Conservation (phyloP, 2,797 vertebrate species). For the Tokudaia muenninki region DNA sequence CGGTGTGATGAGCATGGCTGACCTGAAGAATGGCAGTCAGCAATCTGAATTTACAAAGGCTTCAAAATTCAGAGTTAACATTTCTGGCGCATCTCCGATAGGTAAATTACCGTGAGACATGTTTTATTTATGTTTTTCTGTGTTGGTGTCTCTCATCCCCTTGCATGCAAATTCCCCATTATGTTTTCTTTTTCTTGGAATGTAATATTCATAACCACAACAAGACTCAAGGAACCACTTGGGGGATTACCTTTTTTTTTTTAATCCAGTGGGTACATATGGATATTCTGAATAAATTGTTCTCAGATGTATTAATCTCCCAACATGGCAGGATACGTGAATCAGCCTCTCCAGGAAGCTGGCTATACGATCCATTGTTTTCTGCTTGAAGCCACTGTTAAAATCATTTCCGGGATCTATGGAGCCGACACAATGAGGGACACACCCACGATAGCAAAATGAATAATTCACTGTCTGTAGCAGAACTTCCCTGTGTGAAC, state of each 20-base stretch:
- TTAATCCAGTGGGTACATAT: not conserved
- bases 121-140: constrained; percentile 58
- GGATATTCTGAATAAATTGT: not conserved
- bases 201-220: constrained; percentile 20
- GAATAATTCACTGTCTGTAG: not conserved
- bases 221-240: not conserved
- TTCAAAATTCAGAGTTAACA: not conserved
- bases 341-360: not conserved
- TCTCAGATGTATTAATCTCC: not conserved
- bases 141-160: not conserved
- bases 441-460: not conserved
- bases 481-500: not conserved
- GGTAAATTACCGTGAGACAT: not conserved
- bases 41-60: not conserved
- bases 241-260: not conserved
- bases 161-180: constrained; percentile 3
- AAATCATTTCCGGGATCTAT: not conserved
- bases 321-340: no score
- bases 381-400: not conserved
- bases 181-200: constrained; percentile 5
- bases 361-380: not conserved
- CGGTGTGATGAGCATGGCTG: not conserved
- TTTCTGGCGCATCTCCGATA: constrained; percentile 9
- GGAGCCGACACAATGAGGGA: not conserved
- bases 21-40: not conserved